phyloP scores from a whole-genome alignment of 2,888 invertebrate genomes.

The Cryptophagus acutangulus region DNA sequence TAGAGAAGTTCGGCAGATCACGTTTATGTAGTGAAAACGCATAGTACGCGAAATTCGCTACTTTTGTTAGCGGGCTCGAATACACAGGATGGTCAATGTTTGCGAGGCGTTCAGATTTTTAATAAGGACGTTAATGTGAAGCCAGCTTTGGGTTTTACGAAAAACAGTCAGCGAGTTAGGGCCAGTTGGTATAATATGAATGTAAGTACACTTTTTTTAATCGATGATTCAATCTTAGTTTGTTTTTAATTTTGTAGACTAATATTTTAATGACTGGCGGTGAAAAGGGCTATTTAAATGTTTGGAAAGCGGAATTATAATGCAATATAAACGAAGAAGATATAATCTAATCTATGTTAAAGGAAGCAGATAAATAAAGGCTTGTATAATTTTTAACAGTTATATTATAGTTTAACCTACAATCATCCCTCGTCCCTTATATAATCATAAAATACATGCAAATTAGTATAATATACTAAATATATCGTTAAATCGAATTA shows the following conservation, averaged over 20 bases:
- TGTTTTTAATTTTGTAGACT: slow-evolving; percentile 46
- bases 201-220: slow-evolving; percentile 48
- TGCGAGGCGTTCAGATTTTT: slow-evolving; percentile 46
- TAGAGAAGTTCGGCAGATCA: slow-evolving; percentile 59
- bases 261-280: slow-evolving; percentile 66
- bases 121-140: slow-evolving; percentile 50
- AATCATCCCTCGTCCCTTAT: slow-evolving; percentile 24
- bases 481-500: not conserved
- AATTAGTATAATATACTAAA: slow-evolving; percentile 10
- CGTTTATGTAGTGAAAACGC: slow-evolving; percentile 62
- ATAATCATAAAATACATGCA: slow-evolving; percentile 18
- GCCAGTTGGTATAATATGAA: slow-evolving; percentile 60
- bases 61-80: slow-evolving; percentile 64
- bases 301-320: slow-evolving; percentile 53
- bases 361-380: slow-evolving; percentile 13
- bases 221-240: slow-evolving; percentile 29
- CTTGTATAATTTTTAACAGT: slow-evolving; percentile 23
- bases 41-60: slow-evolving; percentile 48
- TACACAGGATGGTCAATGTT: slow-evolving; percentile 55
- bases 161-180: slow-evolving; percentile 68
- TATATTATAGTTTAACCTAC: slow-evolving; percentile 17
- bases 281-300: slow-evolving; percentile 62
- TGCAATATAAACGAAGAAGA: slow-evolving; percentile 13
- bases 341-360: too few species aligned
- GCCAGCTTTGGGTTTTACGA: slow-evolving; percentile 54